Conservation (phyloP, 1,140 invertebrate species). For the Pseudoatta argentina region DNA sequence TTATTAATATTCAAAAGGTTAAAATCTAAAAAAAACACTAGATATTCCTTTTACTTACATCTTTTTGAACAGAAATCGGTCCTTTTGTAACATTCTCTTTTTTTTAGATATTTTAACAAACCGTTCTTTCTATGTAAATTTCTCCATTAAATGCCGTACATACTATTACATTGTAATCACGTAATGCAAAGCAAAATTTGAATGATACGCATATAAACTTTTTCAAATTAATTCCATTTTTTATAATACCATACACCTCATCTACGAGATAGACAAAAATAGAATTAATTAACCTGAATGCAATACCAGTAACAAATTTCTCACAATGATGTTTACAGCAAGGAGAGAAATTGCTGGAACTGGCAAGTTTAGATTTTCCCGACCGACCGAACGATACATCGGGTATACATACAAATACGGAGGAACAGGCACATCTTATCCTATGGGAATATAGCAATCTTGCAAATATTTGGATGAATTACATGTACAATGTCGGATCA, state of each 20-base stretch:
- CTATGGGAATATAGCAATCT: conserved; percentile 60
- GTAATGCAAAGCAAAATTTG: background rate
- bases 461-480: conserved; percentile 65
- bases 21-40: no score
- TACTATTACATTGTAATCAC: conserved; percentile 1
- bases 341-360: conserved; percentile 55
- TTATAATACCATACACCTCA: no score
- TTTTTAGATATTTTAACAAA: no score
- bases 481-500: conserved; percentile 30
- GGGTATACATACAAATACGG: conserved; percentile 65
- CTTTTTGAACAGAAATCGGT: no score
- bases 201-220: background rate
- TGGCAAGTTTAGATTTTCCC: conserved; percentile 77
- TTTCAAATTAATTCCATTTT: no score
- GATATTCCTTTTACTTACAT: no score
- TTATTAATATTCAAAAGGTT: no score
- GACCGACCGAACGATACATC: conserved; percentile 61
- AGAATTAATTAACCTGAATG: conserved; percentile 33
- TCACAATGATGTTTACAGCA: conserved; percentile 38
- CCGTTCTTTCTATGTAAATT: background rate
- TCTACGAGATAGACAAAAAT: conserved; percentile 4
- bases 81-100: no score
- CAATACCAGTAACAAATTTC: conserved; percentile 45
- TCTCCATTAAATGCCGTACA: background rate
- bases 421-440: conserved; percentile 41